Evolutionary conservation across 1,140 invertebrate genomes (phyloP).

Genomic region (Thrips palmi): DNA sequence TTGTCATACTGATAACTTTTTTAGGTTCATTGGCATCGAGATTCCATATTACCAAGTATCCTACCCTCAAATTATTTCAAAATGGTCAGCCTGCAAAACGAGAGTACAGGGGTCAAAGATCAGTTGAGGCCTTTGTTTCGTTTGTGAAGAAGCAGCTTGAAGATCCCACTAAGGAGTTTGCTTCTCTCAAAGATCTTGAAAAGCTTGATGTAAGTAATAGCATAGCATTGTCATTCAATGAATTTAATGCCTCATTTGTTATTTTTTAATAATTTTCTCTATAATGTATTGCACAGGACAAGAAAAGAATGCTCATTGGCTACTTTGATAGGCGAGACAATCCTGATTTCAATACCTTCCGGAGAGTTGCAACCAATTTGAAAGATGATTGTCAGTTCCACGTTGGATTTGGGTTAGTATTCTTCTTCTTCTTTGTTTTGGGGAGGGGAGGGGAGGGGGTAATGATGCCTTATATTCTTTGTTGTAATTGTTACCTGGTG

Average conservation of each 20-base stretch:
- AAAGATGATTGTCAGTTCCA: conserved; percentile 94
- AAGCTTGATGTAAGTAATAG: conserved; percentile 44
- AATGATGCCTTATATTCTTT: too few species aligned
- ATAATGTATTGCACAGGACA: conserved; percentile 28
- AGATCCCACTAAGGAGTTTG: conserved; percentile 72
- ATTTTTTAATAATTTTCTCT: conserved; percentile 7
- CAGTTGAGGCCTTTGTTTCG: conserved; percentile 65
- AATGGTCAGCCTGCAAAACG: conserved; percentile 86
- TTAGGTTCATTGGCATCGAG: conserved; percentile 59
- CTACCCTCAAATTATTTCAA: conserved; percentile 88
- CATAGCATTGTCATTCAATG: background rate
- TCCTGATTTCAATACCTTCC: conserved; percentile 58
- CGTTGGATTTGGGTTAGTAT: conserved; percentile 74
- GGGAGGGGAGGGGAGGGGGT: background rate
- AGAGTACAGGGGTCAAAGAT: conserved; percentile 79
- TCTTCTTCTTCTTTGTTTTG: too few species aligned
- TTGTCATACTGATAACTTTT: conserved; percentile 16
- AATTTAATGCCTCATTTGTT: background rate
- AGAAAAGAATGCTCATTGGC: conserved; percentile 82
- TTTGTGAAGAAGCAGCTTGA: conserved; percentile 82
- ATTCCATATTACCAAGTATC: conserved; percentile 96
- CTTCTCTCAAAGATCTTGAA: conserved; percentile 50
- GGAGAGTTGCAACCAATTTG: conserved; percentile 67
- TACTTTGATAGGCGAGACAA: conserved; percentile 76
- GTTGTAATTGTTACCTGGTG: too few species aligned